Evolutionary conservation across 2,797 vertebrate genomes (phyloP), one percentile per base, ranked within the genome.

Genomic region (Rallus crepitans): DNA sequence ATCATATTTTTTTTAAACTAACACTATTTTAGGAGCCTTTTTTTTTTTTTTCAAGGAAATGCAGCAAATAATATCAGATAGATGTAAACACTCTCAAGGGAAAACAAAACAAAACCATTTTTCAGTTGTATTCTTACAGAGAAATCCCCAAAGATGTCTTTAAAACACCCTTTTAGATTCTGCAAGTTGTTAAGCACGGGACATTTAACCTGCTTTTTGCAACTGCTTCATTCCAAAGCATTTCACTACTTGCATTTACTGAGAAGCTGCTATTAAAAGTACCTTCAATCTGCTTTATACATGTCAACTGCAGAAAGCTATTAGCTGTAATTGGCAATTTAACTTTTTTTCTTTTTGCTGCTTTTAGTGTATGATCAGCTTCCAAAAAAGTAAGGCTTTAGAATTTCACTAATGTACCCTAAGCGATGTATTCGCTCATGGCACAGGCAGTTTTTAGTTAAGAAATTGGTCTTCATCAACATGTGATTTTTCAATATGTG

Each of bases 301-400:
- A 63, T 27, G 81, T 83, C 86, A 91, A 70, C 42, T 90, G 94
- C 76, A 87, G 87, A 97, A 95, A 85, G 92, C 92, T 93, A 94
- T 96, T 96, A 97, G 83, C n/a, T 72, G 65, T 91, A 85, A 95
- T 81, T 69, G 76, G 31, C 33, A 96, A 94, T 95, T 96, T 91
- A 91, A 15, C 89, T 95, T 92, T 92, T 84, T 80, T 31, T 18
- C 12, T 73, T 93, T 87, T 53, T 90, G 33, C 31, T 76, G 61
- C 61, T 91, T 90, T 91, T 73, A 94, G 42, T 30, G 40, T 83
- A 89, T 39, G 89, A 89, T 90, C 90, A 79, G 52, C 68, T 90
- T 89, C 75, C 50, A 81, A 87, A 91, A 91, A 94, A 70, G 24
- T 19, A 94, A 91, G 47, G 33, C 18, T 95, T 96, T 48, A 91